Evolutionary conservation across 2,888 invertebrate species (phyloP).

Genomic region (Lycia hirtaria): DNA sequence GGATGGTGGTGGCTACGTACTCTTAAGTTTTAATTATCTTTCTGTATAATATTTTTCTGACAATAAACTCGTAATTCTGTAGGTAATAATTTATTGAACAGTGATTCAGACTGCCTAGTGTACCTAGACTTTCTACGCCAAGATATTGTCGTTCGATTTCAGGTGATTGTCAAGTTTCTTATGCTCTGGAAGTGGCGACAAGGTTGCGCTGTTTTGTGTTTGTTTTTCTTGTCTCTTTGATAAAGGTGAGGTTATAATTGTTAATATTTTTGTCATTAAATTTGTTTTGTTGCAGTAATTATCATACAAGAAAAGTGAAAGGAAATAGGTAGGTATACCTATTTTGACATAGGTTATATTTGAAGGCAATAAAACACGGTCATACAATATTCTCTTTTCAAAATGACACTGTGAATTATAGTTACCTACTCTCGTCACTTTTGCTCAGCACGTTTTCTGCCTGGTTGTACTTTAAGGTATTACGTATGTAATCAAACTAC

Average conservation of each 20-base stretch:
- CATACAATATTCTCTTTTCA: too few relatives aligned
- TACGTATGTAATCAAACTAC: too few relatives aligned
- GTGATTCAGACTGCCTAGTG: neutral
- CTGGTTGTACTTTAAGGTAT: too few relatives aligned
- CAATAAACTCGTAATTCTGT: neutral
- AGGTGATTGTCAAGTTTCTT: conserved; percentile 3
- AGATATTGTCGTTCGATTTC: neutral
- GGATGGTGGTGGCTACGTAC: too few relatives aligned
- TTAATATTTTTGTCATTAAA: neutral
- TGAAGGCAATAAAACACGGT: too few relatives aligned
- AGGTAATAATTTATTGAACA: neutral
- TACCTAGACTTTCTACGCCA: neutral
- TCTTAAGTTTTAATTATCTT: too few relatives aligned
- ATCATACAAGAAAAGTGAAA: neutral
- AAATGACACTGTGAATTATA: too few relatives aligned
- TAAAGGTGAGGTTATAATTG: neutral
- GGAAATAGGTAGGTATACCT: too few relatives aligned
- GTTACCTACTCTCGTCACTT: too few relatives aligned
- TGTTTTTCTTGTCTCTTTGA: neutral
- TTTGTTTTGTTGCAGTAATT: neutral
- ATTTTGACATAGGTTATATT: too few relatives aligned
- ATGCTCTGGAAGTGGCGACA: neutral
- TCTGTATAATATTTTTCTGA: too few relatives aligned
- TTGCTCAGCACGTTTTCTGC: too few relatives aligned
- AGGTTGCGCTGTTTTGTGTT: conserved; percentile 4